These are phyloP conservation scores for Syngnathus floridae DNA, from an alignment of 2,113 vertebrate species.

Conservation along the genomic window DNA sequence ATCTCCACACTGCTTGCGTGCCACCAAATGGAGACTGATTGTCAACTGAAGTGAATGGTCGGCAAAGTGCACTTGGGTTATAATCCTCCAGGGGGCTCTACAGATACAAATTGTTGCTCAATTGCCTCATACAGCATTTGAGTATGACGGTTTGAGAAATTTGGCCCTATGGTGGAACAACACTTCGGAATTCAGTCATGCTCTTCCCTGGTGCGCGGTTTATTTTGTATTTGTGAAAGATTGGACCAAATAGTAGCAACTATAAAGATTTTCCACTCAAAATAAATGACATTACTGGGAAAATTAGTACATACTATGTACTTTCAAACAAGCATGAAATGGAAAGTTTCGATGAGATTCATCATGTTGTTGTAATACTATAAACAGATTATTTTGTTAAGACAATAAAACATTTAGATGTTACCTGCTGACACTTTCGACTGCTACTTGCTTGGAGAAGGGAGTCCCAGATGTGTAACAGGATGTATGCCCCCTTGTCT, in stretches of 20 bases:
- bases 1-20: background rate
- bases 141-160: background rate
- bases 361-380: no score
- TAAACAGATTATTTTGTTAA: no score
- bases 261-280: background rate
- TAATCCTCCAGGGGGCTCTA: constrained; percentile 48
- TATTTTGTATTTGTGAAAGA: background rate
- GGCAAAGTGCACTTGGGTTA: constrained; percentile 30
- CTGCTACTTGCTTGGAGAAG: no score
- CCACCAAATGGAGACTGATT: constrained; percentile 37
- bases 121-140: background rate
- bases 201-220: background rate
- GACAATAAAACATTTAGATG: no score
- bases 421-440: no score
- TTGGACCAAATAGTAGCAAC: no score
- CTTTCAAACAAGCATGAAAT: background rate
- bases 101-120: constrained; percentile 33
- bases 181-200: background rate
- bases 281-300: background rate
- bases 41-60: constrained; percentile 33
- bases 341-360: background rate
- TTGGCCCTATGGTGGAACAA: background rate
- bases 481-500: no score
- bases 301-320: background rate
- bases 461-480: no score